A percentile compares a stretch with the other conserved stretches of the same genome.
Evolutionary conservation across 2,113 vertebrate genomes (phyloP).

Genomic region (Muscicapa adusta): DNA sequence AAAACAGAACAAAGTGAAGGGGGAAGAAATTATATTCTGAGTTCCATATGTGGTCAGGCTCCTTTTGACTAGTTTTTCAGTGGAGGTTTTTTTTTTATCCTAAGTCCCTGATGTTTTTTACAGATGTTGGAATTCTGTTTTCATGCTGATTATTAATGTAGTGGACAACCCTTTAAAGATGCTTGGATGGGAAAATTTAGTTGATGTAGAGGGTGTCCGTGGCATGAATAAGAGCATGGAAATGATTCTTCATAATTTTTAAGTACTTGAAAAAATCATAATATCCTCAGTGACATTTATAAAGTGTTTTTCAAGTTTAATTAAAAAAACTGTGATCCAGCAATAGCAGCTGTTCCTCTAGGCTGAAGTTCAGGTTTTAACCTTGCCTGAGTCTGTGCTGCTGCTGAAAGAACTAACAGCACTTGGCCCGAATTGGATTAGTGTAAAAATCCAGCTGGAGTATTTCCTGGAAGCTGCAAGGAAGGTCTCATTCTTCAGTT

Average conservation of each 20-base stretch:
- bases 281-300: not conserved
- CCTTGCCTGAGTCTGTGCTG: not conserved
- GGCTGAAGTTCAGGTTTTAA: conserved; percentile 17
- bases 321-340: conserved; percentile 15
- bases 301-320: not conserved
- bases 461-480: not conserved
- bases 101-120: not conserved
- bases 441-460: not conserved
- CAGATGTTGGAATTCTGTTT: not conserved
- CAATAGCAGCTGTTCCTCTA: not conserved
- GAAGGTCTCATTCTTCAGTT: not conserved
- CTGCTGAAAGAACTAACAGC: not conserved
- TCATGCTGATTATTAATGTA: not conserved
- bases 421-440: not conserved
- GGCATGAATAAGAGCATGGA: not conserved
- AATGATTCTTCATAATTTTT: not conserved
- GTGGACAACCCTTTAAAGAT: not conserved
- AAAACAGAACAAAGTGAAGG: not conserved
- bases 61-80: not conserved
- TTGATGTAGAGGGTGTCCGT: not conserved
- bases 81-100: not conserved
- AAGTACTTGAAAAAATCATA: not conserved
- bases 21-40: not conserved
- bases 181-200: not conserved
- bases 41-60: not conserved